phyloP scores from a whole-genome alignment of 2,113 vertebrate species.

The Xenotilapia flavipinnis region DNA sequence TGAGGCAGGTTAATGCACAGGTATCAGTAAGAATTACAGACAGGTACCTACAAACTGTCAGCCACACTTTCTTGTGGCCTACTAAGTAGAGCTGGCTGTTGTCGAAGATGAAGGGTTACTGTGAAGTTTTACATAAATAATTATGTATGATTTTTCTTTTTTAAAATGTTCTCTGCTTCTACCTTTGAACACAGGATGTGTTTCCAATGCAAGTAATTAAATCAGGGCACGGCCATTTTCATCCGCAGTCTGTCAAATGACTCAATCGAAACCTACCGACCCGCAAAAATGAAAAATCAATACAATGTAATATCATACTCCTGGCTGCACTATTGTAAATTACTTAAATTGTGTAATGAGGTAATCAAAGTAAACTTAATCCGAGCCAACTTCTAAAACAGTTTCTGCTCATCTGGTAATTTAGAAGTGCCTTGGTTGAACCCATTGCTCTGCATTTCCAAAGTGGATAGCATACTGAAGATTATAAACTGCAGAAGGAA shows the following conservation, averaged over 20 bases:
- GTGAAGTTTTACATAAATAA: constrained; percentile 66
- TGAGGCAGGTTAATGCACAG: constrained; percentile 58
- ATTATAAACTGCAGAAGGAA: constrained; percentile 46
- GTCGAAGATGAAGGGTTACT: constrained; percentile 59
- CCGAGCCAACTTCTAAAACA: constrained; percentile 54
- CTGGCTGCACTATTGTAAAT: constrained; percentile 46
- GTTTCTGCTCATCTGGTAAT: constrained; percentile 41
- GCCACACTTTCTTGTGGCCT: constrained; percentile 71
- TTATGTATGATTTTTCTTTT: constrained; percentile 40
- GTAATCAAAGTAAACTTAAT: constrained; percentile 54
- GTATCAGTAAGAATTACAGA: constrained; percentile 69
- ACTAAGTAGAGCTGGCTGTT: constrained; percentile 60
- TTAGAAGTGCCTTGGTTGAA: constrained; percentile 42
- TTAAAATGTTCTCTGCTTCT: constrained; percentile 20
- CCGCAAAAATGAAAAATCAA: constrained; percentile 50
- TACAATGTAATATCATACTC: constrained; percentile 29
- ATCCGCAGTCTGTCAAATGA: constrained; percentile 22
- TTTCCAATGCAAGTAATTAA: constrained; percentile 57
- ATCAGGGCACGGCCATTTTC: constrained; percentile 37
- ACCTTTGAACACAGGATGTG: constrained; percentile 71
- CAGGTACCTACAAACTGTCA: constrained; percentile 56
- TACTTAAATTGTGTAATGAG: constrained; percentile 59
- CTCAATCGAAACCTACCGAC: constrained; percentile 19
- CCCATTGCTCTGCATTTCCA: constrained; percentile 37
- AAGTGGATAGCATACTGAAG: constrained; percentile 37